Percentiles rank a stretch among this genome's conserved stretches.
Conservation (phyloP, 2,113 vertebrate genomes). For the Xyliphius kryptos region DNA sequence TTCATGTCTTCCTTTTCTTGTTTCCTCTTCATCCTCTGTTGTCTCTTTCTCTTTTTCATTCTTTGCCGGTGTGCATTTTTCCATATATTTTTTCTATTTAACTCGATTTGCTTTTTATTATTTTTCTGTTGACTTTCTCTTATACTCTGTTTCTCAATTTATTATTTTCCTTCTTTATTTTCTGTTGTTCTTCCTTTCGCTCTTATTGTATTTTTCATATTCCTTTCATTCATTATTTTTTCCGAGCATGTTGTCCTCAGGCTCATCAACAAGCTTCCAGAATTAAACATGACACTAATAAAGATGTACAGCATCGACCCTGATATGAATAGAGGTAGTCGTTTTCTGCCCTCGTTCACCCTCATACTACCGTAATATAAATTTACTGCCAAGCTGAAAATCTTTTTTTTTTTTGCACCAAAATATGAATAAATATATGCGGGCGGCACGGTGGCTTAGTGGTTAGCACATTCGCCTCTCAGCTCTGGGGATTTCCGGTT, state of each 20-base stretch:
- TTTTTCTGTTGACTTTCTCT: too few relatives aligned
- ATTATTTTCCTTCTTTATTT: conserved; percentile 10
- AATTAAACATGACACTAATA: conserved; percentile 50
- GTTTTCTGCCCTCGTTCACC: conserved; percentile 16
- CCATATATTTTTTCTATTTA: too few relatives aligned
- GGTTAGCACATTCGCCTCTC: too few relatives aligned
- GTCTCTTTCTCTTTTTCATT: too few relatives aligned
- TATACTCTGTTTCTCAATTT: too few relatives aligned
- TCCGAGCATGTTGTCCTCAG: conserved; percentile 24
- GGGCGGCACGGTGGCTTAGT: too few relatives aligned
- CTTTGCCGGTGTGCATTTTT: too few relatives aligned
- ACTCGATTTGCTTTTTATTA: too few relatives aligned
- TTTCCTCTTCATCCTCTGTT: too few relatives aligned
- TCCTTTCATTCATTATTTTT: conserved; percentile 4
- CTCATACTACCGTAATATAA: conserved; percentile 19
- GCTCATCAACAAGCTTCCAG: conserved; percentile 29
- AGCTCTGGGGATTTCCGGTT: too few relatives aligned
- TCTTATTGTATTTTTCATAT: not conserved
- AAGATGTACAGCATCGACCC: conserved; percentile 46
- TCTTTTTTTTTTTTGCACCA: conserved; percentile 21
- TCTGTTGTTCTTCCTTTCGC: not conserved
- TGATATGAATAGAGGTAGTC: conserved; percentile 9
- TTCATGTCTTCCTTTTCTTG: too few relatives aligned
- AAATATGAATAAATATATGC: conserved; percentile 37
- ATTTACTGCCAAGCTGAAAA: conserved; percentile 34